Percentiles rank a stretch among this genome's conserved stretches.
These are phyloP conservation scores for Sander vitreus DNA, from an alignment of 2,113 vertebrate genomes.

Conservation along the genomic window DNA sequence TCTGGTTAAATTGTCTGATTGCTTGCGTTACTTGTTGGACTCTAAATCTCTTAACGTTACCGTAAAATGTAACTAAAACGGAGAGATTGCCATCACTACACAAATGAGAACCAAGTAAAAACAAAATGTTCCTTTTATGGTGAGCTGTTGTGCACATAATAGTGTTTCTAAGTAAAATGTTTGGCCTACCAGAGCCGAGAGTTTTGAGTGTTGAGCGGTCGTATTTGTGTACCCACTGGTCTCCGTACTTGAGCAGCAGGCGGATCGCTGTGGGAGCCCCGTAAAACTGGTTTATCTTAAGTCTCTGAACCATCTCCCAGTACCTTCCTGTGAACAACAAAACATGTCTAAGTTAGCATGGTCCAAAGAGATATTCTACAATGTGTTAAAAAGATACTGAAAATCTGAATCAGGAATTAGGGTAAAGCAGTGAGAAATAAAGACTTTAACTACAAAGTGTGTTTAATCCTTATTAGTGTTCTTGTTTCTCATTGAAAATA, in stretches of 20 bases:
- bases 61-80: not conserved
- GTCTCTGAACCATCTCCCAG: conserved; percentile 89
- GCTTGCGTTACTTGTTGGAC: not conserved
- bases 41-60: no score
- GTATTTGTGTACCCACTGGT: conserved; percentile 87
- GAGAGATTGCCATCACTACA: not conserved
- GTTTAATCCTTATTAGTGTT: not conserved
- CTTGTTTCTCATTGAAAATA: conserved; percentile 13
- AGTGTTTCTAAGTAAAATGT: not conserved
- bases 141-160: not conserved
- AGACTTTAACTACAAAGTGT: not conserved
- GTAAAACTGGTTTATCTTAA: conserved; percentile 89
- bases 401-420: not conserved
- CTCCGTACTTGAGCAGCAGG: conserved; percentile 85
- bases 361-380: not conserved
- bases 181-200: conserved; percentile 84
- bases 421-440: not conserved
- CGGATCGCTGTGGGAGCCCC: conserved; percentile 88
- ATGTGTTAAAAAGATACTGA: not conserved
- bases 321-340: conserved; percentile 81
- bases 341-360: not conserved
- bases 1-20: not conserved
- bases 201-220: conserved; percentile 85
- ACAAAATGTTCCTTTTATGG: not conserved
- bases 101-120: not conserved